Evolutionary conservation across 2,797 vertebrate genomes (phyloP).

Genomic region (Smutsia gigantea): DNA sequence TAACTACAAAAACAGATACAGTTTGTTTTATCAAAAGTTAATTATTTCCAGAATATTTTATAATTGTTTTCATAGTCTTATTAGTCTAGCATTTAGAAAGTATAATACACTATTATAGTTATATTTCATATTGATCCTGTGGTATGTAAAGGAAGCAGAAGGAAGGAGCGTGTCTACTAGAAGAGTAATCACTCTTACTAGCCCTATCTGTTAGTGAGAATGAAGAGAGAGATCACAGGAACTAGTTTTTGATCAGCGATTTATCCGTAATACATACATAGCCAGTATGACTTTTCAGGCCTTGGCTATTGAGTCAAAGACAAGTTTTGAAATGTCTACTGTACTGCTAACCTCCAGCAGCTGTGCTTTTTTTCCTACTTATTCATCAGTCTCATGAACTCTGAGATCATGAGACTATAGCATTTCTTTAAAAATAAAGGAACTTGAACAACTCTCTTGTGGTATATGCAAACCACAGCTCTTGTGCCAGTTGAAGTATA

Average conservation of each 20-base stretch:
- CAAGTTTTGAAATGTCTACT: not conserved
- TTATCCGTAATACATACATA: not conserved
- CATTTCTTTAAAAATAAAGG: conserved; percentile 49
- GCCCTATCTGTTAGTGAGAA: not conserved
- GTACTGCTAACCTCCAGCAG: not conserved
- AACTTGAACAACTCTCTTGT: conserved; percentile 30
- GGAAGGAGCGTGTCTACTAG: not conserved
- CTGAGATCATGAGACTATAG: not conserved
- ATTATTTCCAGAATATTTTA: not conserved
- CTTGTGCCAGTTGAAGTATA: not conserved
- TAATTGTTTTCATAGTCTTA: not conserved
- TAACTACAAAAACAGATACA: not conserved
- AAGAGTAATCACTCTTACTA: not conserved
- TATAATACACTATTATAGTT: not conserved
- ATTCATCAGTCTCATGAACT: not conserved
- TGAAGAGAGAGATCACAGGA: not conserved
- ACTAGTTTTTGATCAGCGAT: not conserved
- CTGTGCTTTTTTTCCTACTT: not conserved
- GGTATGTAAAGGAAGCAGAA: not conserved
- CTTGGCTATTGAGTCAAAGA: not conserved
- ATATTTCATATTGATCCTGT: conserved; percentile 11
- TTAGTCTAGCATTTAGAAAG: not conserved
- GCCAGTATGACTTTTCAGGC: not conserved
- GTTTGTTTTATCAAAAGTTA: not conserved
- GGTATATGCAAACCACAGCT: not conserved